Evolutionary conservation across 2,113 vertebrate genomes (phyloP), one percentile per base, ranked within the genome.

Genomic region (Menura novaehollandiae): DNA sequence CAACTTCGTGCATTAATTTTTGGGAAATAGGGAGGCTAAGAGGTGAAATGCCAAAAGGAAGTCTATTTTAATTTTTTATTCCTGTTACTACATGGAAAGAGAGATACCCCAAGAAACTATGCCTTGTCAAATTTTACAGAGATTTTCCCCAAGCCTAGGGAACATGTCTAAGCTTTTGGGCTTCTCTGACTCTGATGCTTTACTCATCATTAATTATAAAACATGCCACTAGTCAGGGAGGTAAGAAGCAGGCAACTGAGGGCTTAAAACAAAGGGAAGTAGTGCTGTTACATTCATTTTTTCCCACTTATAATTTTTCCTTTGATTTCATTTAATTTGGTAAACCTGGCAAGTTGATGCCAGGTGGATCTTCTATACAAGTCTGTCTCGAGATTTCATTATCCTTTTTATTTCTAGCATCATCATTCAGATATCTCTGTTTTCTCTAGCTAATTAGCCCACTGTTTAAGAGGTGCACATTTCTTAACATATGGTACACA

Each of bases 281-380:
- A 60, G 11, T 77, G 37, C 20, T 94, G 87, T 63, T 92, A 88
- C 85, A 47, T 69, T 89, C 47, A 56, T 88, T 94, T 91, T 81
- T 66, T 9, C 66, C 49, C 66, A 93, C 83, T 67, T 74, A 56
- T 85, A 88, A 92, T 96, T 89, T 51, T 91, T 74, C 37, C 39
- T 93, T 96, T 96, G 91, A 96, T 96, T 96, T 85, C 1, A 93
- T 90, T 96, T 97, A 97, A 96, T 94, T 93, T 77, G n/a, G 84
- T 95, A 94, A 97, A 95, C 64, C 85, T 95, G 92, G 85, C 59
- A 94, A 91, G 76, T 53, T 82, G 69, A 62, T 95, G 73, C 83
- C 95, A 97, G 95, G 95, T 95, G 95, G 89, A 86, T 96, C 73
- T 93, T 88, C 81, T 87, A 93, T 77, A 95, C 91, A 91, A 95